Conservation (phyloP, 2,797 vertebrate genomes). For the Notolepis coatsorum region DNA sequence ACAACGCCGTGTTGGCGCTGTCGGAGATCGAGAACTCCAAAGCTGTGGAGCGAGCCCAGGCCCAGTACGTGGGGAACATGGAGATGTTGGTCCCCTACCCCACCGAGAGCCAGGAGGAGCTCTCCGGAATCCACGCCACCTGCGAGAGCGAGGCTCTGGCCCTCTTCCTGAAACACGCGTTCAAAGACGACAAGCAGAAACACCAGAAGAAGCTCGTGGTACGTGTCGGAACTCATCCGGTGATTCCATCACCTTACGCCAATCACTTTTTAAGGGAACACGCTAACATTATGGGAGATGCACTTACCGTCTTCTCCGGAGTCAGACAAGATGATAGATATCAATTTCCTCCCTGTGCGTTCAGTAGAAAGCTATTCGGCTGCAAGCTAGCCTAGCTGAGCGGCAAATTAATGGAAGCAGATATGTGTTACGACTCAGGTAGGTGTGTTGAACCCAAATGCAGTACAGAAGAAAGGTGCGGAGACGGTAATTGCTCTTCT, state of each 20-base stretch:
- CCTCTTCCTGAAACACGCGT: constrained; percentile 54
- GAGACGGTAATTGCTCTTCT: no score
- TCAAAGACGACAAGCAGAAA: constrained; percentile 44
- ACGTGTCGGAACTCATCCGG: neutral
- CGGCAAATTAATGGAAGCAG: no score
- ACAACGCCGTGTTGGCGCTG: constrained; percentile 63
- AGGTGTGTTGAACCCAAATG: no score
- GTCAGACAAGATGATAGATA: no score
- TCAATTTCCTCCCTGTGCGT: no score
- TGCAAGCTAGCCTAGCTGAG: no score
- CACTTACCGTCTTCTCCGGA: no score
- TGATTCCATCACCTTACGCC: neutral
- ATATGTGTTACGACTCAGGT: no score
- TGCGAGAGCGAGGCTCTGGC: constrained; percentile 49
- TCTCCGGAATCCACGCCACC: constrained; percentile 55
- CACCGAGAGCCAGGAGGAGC: constrained; percentile 35
- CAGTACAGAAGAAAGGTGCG: no score
- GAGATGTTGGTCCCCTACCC: constrained; percentile 36
- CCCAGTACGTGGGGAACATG: constrained; percentile 51
- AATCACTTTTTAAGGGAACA: neutral
- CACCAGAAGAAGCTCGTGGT: constrained; percentile 54
- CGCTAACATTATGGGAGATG: no score
- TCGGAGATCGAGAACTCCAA: constrained; percentile 59
- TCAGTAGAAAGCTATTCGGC: no score
- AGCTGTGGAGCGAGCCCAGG: constrained; percentile 41